A percentile compares a stretch with the other conserved stretches of the same genome.
phyloP scores from a whole-genome alignment of 2,888 invertebrate genomes.

The Monopis laevigella region DNA sequence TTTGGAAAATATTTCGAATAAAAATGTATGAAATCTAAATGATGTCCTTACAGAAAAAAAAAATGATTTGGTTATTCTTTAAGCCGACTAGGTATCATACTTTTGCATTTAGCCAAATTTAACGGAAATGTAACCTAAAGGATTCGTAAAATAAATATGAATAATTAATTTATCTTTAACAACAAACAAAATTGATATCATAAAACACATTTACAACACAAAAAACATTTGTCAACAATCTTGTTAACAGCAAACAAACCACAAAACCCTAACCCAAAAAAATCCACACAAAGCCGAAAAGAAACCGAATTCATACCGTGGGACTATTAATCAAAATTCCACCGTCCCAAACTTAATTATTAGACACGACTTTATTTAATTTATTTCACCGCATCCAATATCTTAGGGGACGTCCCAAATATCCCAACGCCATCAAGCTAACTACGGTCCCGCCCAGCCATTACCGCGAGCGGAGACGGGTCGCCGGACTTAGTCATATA shows the following conservation, averaged over 20 bases:
- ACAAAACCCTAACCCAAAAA: conserved; percentile 4
- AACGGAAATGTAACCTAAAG: too few relatives aligned
- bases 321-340: conserved; percentile 36
- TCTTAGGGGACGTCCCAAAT: conserved; percentile 33
- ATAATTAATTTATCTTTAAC: too few relatives aligned
- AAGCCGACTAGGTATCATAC: too few relatives aligned
- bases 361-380: conserved; percentile 42
- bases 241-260: not conserved
- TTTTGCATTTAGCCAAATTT: too few relatives aligned
- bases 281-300: not conserved
- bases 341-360: conserved; percentile 36
- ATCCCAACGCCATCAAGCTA: conserved; percentile 25
- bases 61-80: too few relatives aligned
- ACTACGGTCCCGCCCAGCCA: conserved; percentile 30
- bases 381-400: conserved; percentile 31
- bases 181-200: too few relatives aligned
- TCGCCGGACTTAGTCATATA: conserved; percentile 21
- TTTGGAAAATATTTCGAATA: too few relatives aligned
- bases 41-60: too few relatives aligned
- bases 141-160: too few relatives aligned
- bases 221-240: conserved; percentile 1
- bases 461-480: conserved; percentile 29
- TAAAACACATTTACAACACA: not conserved
- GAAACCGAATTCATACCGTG: conserved; percentile 17
- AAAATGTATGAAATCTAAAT: too few relatives aligned